These are phyloP conservation scores for Herminia tarsipennalis DNA, from an alignment of 2,888 invertebrate species.

Conservation along the genomic window DNA sequence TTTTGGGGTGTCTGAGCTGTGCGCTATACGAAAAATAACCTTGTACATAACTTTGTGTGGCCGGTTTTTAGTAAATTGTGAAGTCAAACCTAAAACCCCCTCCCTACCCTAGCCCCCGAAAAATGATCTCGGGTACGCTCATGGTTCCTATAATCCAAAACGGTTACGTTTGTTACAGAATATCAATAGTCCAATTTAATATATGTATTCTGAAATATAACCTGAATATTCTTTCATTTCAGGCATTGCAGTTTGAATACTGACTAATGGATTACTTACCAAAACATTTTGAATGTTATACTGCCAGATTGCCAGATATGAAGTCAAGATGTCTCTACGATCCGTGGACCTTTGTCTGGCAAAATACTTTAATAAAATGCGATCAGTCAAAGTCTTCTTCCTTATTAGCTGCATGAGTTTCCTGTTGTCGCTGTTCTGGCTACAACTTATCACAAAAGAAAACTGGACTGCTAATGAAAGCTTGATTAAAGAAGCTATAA, in stretches of 20 bases:
- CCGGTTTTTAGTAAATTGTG: too few relatives aligned
- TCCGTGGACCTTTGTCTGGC: slow-evolving; percentile 29
- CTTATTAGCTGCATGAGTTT: slow-evolving; percentile 57
- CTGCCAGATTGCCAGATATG: slow-evolving; percentile 47
- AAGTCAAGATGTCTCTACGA: slow-evolving; percentile 49
- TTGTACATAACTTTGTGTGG: too few relatives aligned
- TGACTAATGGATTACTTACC: slow-evolving; percentile 8
- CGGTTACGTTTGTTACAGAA: too few relatives aligned
- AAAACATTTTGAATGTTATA: slow-evolving; percentile 26
- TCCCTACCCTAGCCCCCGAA: too few relatives aligned
- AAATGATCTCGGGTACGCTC: too few relatives aligned
- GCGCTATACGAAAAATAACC: too few relatives aligned
- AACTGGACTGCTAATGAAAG: slow-evolving; percentile 41
- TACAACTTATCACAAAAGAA: slow-evolving; percentile 46
- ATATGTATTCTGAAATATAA: background rate
- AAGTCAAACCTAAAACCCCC: too few relatives aligned
- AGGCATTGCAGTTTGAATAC: slow-evolving; percentile 10
- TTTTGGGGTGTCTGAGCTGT: too few relatives aligned
- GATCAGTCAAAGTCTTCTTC: slow-evolving; percentile 54
- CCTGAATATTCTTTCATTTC: slow-evolving; percentile 10
- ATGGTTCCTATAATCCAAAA: too few relatives aligned
- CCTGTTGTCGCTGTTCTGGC: slow-evolving; percentile 55
- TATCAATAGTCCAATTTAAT: background rate
- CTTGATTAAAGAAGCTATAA: slow-evolving; percentile 60
- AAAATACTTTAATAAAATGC: slow-evolving; percentile 48